phyloP scores from a whole-genome alignment of 2,888 invertebrate genomes.

The Cyclophora punctaria region DNA sequence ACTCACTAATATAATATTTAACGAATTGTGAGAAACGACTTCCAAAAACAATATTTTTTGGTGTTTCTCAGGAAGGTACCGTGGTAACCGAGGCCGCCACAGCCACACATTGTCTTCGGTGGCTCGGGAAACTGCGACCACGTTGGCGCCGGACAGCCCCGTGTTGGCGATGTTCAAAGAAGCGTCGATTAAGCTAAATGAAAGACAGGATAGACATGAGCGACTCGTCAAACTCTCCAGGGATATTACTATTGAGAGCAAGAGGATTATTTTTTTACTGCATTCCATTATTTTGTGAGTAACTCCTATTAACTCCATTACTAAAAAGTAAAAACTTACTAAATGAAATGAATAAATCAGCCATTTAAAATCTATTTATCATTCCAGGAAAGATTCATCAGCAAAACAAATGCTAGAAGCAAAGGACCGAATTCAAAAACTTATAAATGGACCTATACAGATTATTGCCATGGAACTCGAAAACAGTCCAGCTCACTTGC shows the following conservation, averaged over 20 bases:
- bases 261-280: constrained; percentile 89
- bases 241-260: constrained; percentile 75
- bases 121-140: constrained; percentile 41
- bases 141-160: constrained; percentile 56
- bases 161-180: constrained; percentile 53
- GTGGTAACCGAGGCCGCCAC: constrained; percentile 33
- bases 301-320: neutral
- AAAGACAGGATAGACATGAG: constrained; percentile 16
- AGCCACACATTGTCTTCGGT: constrained; percentile 41
- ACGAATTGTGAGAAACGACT: neutral
- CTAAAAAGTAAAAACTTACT: neutral
- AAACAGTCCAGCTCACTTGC: constrained; percentile 77
- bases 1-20: too few relatives aligned
- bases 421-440: constrained; percentile 77
- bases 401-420: constrained; percentile 65
- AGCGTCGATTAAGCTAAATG: constrained; percentile 7
- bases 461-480: constrained; percentile 84
- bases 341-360: too few relatives aligned
- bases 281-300: constrained; percentile 79
- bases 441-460: constrained; percentile 69
- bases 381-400: constrained; percentile 47
- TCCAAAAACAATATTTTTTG: neutral
- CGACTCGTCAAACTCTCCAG: constrained; percentile 16
- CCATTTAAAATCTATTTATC: neutral
- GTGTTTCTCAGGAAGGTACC: constrained; percentile 25